Evolutionary conservation across 37 sponge, comb jelly and placozoan genomes (phyloP).

Genomic region (Amphimedon queenslandica): DNA sequence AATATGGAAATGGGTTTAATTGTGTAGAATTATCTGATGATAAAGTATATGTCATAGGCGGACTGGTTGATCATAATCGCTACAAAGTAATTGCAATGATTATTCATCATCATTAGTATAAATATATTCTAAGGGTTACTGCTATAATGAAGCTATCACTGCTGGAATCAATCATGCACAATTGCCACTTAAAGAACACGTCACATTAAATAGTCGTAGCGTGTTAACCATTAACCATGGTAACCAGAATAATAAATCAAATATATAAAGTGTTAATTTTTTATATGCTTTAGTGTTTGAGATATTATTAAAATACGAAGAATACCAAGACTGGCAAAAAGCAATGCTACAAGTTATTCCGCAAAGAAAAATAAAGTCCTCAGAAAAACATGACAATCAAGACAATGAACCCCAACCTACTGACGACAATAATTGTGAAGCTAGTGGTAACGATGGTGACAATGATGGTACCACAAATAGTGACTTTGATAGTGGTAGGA

Average conservation of each 20-base stretch:
- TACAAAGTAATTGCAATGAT: slow-evolving; percentile 70
- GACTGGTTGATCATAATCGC: slow-evolving; percentile 90
- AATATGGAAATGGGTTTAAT: neutral
- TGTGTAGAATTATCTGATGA: slow-evolving; percentile 49
- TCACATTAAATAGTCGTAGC: slow-evolving; percentile 56
- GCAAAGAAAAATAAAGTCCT: slow-evolving; percentile 47
- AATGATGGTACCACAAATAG: too few relatives aligned
- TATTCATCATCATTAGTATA: too few relatives aligned
- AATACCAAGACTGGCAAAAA: slow-evolving; percentile 54
- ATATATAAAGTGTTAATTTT: neutral
- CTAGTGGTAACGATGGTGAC: too few relatives aligned
- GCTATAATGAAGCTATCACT: slow-evolving; percentile 56
- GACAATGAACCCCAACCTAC: too few relatives aligned
- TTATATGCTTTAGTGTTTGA: slow-evolving; percentile 64
- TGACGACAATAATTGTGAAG: too few relatives aligned
- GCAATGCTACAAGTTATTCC: slow-evolving; percentile 65
- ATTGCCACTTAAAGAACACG: slow-evolving; percentile 59
- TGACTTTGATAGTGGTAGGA: too few relatives aligned
- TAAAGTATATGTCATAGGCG: slow-evolving; percentile 87
- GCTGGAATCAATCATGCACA: slow-evolving; percentile 74
- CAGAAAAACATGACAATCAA: neutral
- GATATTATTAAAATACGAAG: slow-evolving; percentile 50
- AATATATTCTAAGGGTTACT: too few relatives aligned
- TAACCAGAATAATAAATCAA: slow-evolving; percentile 7
- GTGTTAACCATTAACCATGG: slow-evolving; percentile 88